Evolutionary conservation across 2,113 vertebrate genomes (phyloP).

Genomic region (Labeo catla): DNA sequence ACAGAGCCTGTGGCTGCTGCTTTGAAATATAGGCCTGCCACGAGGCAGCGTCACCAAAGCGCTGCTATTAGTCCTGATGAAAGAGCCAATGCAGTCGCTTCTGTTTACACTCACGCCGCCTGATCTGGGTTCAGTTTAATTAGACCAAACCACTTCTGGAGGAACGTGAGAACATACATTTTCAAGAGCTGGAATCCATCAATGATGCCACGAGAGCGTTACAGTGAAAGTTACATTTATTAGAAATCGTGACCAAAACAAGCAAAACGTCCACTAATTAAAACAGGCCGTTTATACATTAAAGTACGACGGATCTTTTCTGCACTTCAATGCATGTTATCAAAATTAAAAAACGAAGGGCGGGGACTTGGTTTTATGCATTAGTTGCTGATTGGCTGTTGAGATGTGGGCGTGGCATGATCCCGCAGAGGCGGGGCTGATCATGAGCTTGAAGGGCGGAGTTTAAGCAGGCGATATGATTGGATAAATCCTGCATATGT

Average conservation of each 20-base stretch:
- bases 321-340: too few species aligned
- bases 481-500: too few species aligned
- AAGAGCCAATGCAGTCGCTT: constrained; percentile 72
- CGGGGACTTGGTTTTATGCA: too few species aligned
- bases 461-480: too few species aligned
- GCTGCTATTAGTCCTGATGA: constrained; percentile 75
- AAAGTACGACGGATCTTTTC: background rate
- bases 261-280: background rate
- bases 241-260: background rate
- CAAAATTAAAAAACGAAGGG: too few species aligned
- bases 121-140: constrained; percentile 59
- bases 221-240: background rate
- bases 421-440: too few species aligned
- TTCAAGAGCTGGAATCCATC: background rate
- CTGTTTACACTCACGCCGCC: constrained; percentile 70
- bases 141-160: background rate
- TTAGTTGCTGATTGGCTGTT: too few species aligned
- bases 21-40: constrained; percentile 77
- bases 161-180: background rate
- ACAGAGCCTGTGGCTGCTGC: constrained; percentile 71
- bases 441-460: too few species aligned
- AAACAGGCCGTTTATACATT: background rate
- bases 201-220: background rate
- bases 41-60: constrained; percentile 70
- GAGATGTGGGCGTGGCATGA: too few species aligned